phyloP scores from a whole-genome alignment of 37 sponge, comb jelly and placozoan genomes.

The Aplysina aerophoba region DNA sequence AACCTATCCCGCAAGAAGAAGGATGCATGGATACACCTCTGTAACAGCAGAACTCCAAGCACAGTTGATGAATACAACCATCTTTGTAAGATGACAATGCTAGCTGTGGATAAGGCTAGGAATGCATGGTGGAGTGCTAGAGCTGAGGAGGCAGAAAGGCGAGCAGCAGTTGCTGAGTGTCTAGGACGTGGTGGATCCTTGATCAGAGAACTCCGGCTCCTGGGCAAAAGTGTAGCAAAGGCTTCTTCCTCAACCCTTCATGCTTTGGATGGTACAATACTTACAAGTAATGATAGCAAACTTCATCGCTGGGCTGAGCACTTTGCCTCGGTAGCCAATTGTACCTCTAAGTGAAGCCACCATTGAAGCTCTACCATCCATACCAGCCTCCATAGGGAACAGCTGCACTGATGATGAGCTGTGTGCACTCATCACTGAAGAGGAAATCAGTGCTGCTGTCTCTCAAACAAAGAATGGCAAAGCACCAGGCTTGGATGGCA shows the following conservation, averaged over 20 bases:
- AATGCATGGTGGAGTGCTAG: conserved; percentile 22
- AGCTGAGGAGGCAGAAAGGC: conserved; percentile 26
- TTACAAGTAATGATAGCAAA: neutral
- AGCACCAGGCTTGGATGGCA: conserved; percentile 23
- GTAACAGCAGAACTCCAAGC: conserved; percentile 18
- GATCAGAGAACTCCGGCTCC: conserved; percentile 1
- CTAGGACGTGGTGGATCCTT: conserved; percentile 20
- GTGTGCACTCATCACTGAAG: neutral
- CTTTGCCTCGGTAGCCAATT: conserved; percentile 8
- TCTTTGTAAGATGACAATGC: conserved; percentile 17
- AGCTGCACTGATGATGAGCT: conserved; percentile 6
- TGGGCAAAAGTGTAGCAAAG: neutral
- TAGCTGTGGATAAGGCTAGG: conserved; percentile 22
- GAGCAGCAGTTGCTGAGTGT: neutral
- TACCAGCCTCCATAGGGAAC: neutral
- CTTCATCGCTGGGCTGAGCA: conserved; percentile 17
- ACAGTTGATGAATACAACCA: neutral
- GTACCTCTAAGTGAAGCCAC: neutral
- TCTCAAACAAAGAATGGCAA: neutral
- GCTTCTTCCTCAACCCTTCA: conserved; percentile 22
- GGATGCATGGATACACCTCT: conserved; percentile 30
- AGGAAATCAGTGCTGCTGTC: neutral
- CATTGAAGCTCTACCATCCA: neutral
- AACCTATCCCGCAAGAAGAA: conserved; percentile 28
- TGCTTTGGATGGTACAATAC: conserved; percentile 14